A percentile compares a stretch with the other conserved stretches of the same genome.
phyloP scores from a whole-genome alignment of 2,797 vertebrate genomes.

The Sphenopsis melanotis region DNA sequence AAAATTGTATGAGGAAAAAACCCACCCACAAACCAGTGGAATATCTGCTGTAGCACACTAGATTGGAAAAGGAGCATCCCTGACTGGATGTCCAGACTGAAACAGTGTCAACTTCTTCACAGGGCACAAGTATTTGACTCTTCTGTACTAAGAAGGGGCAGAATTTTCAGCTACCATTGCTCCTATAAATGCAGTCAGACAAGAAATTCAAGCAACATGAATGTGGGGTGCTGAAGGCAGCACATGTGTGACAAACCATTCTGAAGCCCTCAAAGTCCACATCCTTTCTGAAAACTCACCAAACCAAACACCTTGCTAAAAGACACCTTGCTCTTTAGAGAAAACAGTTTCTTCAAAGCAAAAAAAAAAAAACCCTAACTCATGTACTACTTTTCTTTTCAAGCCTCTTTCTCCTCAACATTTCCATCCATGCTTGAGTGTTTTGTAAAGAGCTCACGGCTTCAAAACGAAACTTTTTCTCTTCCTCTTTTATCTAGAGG shows the following conservation, averaged over 20 bases:
- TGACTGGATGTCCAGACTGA: not conserved
- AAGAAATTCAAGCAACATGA: not conserved
- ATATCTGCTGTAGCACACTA: not conserved
- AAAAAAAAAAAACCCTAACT: not conserved
- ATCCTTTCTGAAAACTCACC: not conserved
- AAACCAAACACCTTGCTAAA: not conserved
- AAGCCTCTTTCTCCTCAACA: not conserved
- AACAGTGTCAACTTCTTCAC: not conserved
- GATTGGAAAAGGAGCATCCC: not conserved
- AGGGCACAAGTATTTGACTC: not conserved
- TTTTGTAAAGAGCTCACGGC: not conserved
- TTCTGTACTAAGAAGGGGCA: accelerated
- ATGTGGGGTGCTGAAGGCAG: not conserved
- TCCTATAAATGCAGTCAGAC: not conserved
- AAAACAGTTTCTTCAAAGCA: not conserved
- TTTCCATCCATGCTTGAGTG: not conserved
- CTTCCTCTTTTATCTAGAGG: not conserved
- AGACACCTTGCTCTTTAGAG: not conserved
- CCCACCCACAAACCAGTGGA: not conserved
- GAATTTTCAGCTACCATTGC: not conserved
- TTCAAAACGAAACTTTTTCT: not conserved
- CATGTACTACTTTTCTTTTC: not conserved
- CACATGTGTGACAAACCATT: not conserved
- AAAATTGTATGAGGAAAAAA: not conserved
- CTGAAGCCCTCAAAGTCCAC: not conserved